These are phyloP conservation scores for Hipparchia semele DNA, from an alignment of 2,888 invertebrate species.

Conservation along the genomic window DNA sequence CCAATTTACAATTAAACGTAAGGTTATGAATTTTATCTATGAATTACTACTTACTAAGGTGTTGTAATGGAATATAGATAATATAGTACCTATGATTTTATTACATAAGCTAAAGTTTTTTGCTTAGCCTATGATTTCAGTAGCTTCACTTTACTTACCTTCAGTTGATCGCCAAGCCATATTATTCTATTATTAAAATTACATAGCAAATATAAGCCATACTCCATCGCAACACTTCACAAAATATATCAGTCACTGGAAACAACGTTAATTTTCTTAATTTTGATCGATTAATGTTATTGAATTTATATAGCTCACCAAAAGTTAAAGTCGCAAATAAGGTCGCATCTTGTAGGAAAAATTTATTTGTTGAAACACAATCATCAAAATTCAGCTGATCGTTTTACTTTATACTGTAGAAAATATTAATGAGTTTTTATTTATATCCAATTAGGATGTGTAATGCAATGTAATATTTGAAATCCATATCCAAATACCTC, in stretches of 20 bases:
- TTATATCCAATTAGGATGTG: too few species aligned
- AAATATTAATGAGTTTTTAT: too few species aligned
- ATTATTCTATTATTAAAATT: slow-evolving; percentile 52
- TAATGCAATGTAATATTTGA: too few species aligned
- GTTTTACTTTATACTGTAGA: too few species aligned
- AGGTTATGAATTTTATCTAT: slow-evolving; percentile 49
- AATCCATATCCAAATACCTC: too few species aligned
- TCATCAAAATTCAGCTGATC: too few species aligned
- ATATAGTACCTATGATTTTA: slow-evolving; percentile 46
- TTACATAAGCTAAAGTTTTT: slow-evolving; percentile 34
- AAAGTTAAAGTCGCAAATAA: background rate
- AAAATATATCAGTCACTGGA: slow-evolving; percentile 61
- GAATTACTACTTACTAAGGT: slow-evolving; percentile 63
- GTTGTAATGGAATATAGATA: slow-evolving; percentile 80
- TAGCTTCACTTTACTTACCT: slow-evolving; percentile 49
- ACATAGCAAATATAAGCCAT: slow-evolving; percentile 73
- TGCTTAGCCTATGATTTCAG: slow-evolving; percentile 39
- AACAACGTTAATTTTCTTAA: slow-evolving; percentile 39
- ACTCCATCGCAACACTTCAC: slow-evolving; percentile 81
- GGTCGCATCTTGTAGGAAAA: too few species aligned
- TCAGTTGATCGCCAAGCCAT: slow-evolving; percentile 54
- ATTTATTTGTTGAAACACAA: too few species aligned
- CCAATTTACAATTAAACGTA: slow-evolving; percentile 48
- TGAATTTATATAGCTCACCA: background rate
- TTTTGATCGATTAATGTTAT: background rate